These are phyloP conservation scores for Chaenocephalus aceratus DNA, from an alignment of 2,113 vertebrate species.

Conservation along the genomic window DNA sequence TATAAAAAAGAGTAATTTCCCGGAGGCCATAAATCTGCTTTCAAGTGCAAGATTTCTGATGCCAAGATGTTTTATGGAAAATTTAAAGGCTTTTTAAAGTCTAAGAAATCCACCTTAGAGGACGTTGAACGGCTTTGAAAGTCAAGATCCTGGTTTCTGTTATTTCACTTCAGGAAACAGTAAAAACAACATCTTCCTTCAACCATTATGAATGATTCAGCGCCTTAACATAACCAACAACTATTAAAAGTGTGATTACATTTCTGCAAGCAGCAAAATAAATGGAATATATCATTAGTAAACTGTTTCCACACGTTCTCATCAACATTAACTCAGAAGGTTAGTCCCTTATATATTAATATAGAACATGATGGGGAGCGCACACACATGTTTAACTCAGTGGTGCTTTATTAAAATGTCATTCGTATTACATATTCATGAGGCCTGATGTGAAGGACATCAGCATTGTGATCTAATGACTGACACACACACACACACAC, in stretches of 20 bases:
- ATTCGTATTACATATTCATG: slow-evolving; percentile 69
- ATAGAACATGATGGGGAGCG: neutral
- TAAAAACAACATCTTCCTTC: no score
- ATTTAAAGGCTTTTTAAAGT: neutral
- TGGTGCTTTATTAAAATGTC: slow-evolving; percentile 67
- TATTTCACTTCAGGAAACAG: no score
- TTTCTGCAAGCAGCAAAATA: neutral
- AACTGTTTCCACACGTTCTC: neutral
- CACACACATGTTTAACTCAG: slow-evolving; percentile 27
- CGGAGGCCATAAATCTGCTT: neutral
- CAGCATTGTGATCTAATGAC: slow-evolving; percentile 25
- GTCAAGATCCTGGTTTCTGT: neutral
- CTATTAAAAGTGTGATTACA: neutral
- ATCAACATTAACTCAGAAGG: neutral
- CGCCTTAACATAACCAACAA: neutral
- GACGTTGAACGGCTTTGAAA: neutral
- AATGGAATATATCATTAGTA: neutral
- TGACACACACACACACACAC: neutral
- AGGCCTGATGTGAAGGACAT: slow-evolving; percentile 58
- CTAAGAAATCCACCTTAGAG: neutral
- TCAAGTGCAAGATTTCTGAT: neutral
- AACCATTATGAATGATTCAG: neutral
- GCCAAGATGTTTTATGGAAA: neutral
- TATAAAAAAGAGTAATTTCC: neutral
- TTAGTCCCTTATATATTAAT: neutral